phyloP scores from a whole-genome alignment of 1,140 invertebrate genomes.

The Nomia melanderi region DNA sequence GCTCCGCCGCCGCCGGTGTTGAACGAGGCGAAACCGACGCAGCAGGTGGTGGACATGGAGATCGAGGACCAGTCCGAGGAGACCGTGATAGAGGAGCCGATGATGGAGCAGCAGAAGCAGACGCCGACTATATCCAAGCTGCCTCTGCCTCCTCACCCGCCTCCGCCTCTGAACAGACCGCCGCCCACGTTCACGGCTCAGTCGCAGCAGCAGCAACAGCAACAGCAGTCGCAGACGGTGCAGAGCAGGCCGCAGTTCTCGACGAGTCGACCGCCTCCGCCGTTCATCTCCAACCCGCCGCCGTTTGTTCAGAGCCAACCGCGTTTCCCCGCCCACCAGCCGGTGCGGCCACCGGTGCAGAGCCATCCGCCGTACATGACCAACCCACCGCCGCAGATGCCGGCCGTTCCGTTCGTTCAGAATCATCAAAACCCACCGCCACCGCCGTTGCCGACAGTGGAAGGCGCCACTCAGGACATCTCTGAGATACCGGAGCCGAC shows the following conservation, averaged over 20 bases:
- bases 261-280: conserved; percentile 57
- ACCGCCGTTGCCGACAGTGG: conserved; percentile 61
- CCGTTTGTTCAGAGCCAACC: conserved; percentile 68
- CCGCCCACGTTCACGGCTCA: conserved; percentile 48
- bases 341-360: conserved; percentile 53
- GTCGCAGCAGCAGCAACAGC: neutral
- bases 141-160: conserved; percentile 53
- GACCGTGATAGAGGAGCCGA: conserved; percentile 73
- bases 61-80: conserved; percentile 79
- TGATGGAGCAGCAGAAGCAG: conserved; percentile 59
- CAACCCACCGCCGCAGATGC: conserved; percentile 55
- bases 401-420: conserved; percentile 41
- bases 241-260: conserved; percentile 58
- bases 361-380: conserved; percentile 48
- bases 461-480: conserved; percentile 57
- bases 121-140: conserved; percentile 50
- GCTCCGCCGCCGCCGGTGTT: conserved; percentile 75
- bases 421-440: conserved; percentile 76
- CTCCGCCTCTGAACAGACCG: conserved; percentile 51
- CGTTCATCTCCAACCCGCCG: conserved; percentile 64
- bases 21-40: conserved; percentile 66
- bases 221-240: conserved; percentile 14
- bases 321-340: conserved; percentile 56
- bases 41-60: conserved; percentile 79
- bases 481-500: conserved; percentile 69